Percentiles rank a stretch among this genome's conserved stretches.
These are phyloP conservation scores for Sciurus vulgaris DNA, from an alignment of 2,797 vertebrate genomes.

Conservation along the genomic window DNA sequence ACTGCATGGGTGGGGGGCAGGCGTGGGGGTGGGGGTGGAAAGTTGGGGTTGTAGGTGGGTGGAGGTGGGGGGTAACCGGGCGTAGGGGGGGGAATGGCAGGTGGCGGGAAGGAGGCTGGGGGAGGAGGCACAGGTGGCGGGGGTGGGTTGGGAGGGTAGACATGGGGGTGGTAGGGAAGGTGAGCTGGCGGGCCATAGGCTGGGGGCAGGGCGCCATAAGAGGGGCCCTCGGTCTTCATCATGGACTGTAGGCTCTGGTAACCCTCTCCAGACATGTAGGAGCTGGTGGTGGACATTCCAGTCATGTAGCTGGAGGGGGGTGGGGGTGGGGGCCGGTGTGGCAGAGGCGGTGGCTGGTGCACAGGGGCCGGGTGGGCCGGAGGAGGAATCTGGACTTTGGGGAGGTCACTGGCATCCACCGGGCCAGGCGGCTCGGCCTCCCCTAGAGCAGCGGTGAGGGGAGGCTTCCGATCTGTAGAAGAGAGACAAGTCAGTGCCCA, in stretches of 20 bases:
- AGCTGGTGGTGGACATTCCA: constrained; percentile 97
- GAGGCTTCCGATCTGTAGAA: constrained; percentile 93
- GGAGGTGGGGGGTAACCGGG: constrained; percentile 93
- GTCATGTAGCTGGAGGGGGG: constrained; percentile 94
- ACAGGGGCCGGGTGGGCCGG: constrained; percentile 94
- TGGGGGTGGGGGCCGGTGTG: constrained; percentile 92
- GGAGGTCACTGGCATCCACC: constrained; percentile 90
- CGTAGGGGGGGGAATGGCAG: constrained; percentile 91
- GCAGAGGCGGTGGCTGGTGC: constrained; percentile 93
- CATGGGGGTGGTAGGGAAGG: constrained; percentile 93
- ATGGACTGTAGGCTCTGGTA: constrained; percentile 97
- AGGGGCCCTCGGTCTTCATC: constrained; percentile 97
- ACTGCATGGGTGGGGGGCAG: constrained; percentile 92
- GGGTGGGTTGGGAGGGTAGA: constrained; percentile 91
- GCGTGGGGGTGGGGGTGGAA: constrained; percentile 92
- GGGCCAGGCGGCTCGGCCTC: constrained; percentile 91
- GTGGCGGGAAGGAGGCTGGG: constrained; percentile 90
- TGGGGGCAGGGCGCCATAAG: constrained; percentile 93
- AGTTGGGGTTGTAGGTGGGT: constrained; percentile 95
- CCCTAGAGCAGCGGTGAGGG: constrained; percentile 89
- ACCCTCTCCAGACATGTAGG: constrained; percentile 98
- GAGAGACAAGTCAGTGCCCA: not conserved
- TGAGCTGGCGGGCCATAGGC: constrained; percentile 92
- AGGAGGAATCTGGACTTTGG: constrained; percentile 92
- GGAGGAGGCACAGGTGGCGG: constrained; percentile 92